A percentile compares a stretch with the other conserved stretches of the same genome.
Conservation (phyloP, 1,140 invertebrate species). For the Formica selysi region DNA sequence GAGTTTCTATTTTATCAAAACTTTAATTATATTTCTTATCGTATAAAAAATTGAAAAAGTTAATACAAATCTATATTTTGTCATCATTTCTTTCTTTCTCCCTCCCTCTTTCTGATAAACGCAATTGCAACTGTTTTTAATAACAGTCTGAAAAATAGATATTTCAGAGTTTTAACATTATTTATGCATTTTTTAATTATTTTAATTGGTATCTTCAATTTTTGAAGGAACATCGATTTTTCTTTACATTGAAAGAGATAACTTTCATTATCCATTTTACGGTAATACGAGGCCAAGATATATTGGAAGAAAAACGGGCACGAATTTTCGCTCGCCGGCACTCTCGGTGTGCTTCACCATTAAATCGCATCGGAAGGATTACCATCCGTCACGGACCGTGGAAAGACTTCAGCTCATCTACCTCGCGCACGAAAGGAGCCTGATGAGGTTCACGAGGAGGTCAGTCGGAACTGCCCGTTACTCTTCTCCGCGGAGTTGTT, state of each 20-base stretch:
- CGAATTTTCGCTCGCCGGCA: conserved; percentile 51
- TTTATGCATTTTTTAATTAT: neutral
- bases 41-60: neutral
- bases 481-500: conserved; percentile 63
- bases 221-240: neutral
- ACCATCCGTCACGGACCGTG: conserved; percentile 59
- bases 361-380: conserved; percentile 67
- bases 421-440: conserved; percentile 47
- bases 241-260: conserved; percentile 40
- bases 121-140: neutral
- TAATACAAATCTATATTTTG: neutral
- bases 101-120: too few relatives aligned
- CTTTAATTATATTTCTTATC: neutral
- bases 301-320: conserved; percentile 51
- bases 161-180: neutral
- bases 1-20: neutral
- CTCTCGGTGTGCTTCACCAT: conserved; percentile 47
- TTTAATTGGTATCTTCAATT: conserved; percentile 14
- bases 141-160: neutral
- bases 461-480: conserved; percentile 61
- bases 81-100: too few relatives aligned
- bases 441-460: conserved; percentile 66
- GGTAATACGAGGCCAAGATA: conserved; percentile 32
- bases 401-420: conserved; percentile 51
- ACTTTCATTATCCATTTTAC: conserved; percentile 47